phyloP scores from a whole-genome alignment of 2,797 vertebrate species.

The Prionace glauca region DNA sequence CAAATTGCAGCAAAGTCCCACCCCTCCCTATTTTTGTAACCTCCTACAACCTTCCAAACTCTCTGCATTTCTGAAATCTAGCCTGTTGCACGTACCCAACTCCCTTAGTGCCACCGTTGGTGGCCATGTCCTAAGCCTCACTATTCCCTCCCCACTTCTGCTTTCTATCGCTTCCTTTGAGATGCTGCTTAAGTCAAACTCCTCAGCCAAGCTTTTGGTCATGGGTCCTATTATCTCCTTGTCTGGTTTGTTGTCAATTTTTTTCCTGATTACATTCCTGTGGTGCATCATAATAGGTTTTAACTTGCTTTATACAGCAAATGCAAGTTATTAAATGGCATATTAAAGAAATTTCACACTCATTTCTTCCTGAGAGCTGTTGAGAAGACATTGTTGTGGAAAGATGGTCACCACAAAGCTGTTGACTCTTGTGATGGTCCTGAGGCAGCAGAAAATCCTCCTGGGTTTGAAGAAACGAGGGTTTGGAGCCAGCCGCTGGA shows the following conservation, averaged over 20 bases:
- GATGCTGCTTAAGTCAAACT: not conserved
- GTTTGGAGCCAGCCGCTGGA: constrained; percentile 85
- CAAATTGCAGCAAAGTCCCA: too few relatives aligned
- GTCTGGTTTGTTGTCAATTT: not conserved
- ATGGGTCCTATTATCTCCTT: too few relatives aligned
- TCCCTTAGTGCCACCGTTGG: not conserved
- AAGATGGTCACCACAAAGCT: constrained; percentile 68
- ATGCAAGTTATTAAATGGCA: not conserved
- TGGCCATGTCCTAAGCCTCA: not conserved
- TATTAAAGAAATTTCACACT: not conserved
- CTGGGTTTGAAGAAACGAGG: constrained; percentile 95
- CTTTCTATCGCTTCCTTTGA: not conserved
- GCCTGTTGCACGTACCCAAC: not conserved
- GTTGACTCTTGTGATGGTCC: constrained; percentile 80
- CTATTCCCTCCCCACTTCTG: not conserved
- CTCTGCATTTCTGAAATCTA: not conserved
- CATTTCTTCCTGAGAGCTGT: not conserved
- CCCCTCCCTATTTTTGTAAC: not conserved
- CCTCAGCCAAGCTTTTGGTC: too few relatives aligned
- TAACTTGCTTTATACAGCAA: not conserved
- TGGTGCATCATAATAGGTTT: not conserved
- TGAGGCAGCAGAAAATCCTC: constrained; percentile 71
- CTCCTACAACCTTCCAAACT: not conserved
- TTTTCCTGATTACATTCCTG: not conserved
- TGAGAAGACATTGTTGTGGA: not conserved